Conservation (phyloP, 2,113 vertebrate species). For the Poecile atricapillus region DNA sequence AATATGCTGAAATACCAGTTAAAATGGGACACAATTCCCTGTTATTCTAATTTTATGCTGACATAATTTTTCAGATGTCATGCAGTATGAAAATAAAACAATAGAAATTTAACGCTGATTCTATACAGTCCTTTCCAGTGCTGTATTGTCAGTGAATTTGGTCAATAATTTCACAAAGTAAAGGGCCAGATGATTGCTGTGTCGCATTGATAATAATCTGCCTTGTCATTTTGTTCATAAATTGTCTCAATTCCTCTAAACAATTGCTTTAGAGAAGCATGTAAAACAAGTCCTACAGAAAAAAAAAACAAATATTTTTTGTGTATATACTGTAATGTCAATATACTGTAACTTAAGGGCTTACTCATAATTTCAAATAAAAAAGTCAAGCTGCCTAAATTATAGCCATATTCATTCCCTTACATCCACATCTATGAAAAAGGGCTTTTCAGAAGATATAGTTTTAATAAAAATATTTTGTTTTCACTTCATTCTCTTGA, state of each 20-base stretch:
- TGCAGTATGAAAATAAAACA: not conserved
- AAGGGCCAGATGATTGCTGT: not conserved
- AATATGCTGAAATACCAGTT: not conserved
- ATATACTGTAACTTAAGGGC: not conserved
- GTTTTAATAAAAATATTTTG: not conserved
- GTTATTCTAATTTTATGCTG: not conserved
- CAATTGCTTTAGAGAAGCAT: not conserved
- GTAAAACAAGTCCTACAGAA: not conserved
- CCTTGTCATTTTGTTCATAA: not conserved
- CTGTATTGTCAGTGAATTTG: not conserved
- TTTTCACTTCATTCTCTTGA: not conserved
- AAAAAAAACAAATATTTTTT: not conserved
- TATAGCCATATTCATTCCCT: not conserved
- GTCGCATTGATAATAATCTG: not conserved
- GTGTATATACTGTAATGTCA: not conserved
- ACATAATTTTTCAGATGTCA: not conserved
- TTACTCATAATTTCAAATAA: not conserved
- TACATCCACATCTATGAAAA: not conserved
- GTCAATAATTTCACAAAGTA: not conserved
- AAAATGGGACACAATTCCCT: not conserved
- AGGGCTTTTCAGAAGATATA: not conserved
- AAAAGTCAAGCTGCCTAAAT: not conserved
- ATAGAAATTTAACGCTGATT: not conserved
- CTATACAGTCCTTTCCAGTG: not conserved
- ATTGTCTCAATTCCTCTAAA: not conserved